phyloP scores from a whole-genome alignment of 1,140 invertebrate species.

The Lepidurus apus region DNA sequence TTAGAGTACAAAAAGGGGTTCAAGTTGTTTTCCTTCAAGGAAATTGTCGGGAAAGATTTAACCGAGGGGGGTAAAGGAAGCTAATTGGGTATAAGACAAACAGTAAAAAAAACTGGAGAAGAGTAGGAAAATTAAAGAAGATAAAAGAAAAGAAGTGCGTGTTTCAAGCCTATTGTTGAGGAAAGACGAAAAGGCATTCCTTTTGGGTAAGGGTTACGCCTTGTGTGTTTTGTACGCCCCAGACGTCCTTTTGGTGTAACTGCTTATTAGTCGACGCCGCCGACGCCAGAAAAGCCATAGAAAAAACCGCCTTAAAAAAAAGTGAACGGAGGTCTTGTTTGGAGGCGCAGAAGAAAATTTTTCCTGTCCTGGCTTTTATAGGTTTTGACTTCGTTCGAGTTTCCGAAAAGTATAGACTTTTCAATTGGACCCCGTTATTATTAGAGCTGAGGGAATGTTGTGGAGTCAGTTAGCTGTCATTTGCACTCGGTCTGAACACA shows the following conservation, averaged over 20 bases:
- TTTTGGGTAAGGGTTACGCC: slow-evolving; percentile 4
- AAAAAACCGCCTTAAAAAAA: neutral
- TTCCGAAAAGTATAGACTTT: slow-evolving; percentile 13
- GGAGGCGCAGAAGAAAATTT: neutral
- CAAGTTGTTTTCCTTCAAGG: too few relatives aligned
- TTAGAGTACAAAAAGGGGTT: too few relatives aligned
- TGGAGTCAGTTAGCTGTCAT: slow-evolving; percentile 18
- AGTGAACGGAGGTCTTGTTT: neutral
- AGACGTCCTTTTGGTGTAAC: slow-evolving; percentile 4
- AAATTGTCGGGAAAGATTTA: too few relatives aligned
- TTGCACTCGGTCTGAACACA: slow-evolving; percentile 21
- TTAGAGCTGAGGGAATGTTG: slow-evolving; percentile 18
- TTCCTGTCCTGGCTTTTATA: neutral
- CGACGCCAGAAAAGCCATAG: slow-evolving; percentile 14
- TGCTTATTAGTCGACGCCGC: slow-evolving; percentile 16
- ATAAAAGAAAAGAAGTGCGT: neutral
- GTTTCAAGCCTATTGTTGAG: neutral
- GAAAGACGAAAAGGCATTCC: neutral
- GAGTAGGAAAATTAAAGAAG: neutral
- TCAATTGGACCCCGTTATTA: slow-evolving; percentile 18
- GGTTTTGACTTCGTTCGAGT: neutral
- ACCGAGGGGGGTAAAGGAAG: neutral
- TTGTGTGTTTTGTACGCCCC: slow-evolving; percentile 10
- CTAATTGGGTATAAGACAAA: slow-evolving; percentile 17
- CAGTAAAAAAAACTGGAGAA: neutral